Percentiles rank a stretch among this genome's conserved stretches.
Evolutionary conservation across 2,888 invertebrate species (phyloP).

Genomic region (Rugalucina vietnamica): DNA sequence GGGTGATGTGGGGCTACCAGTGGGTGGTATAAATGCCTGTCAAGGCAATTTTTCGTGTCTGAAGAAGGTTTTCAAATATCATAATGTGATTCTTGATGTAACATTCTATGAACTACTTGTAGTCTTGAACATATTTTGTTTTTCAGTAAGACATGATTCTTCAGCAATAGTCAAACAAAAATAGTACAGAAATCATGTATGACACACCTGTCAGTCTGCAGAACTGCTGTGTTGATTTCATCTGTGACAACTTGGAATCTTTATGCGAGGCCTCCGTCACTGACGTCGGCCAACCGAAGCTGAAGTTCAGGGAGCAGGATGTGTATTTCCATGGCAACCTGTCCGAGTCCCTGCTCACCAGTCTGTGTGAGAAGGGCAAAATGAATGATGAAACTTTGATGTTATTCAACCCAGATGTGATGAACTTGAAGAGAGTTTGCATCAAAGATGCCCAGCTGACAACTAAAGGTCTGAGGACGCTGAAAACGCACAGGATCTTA

Average conservation of each 20-base stretch:
- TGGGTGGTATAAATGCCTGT: no score
- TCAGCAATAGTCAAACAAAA: background rate
- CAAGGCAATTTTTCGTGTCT: no score
- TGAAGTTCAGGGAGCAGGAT: conserved; percentile 77
- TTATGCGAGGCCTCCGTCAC: conserved; percentile 83
- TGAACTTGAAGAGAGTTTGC: conserved; percentile 87
- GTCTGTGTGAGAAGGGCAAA: conserved; percentile 86
- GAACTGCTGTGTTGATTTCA: conserved; percentile 88
- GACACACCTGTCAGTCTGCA: conserved; percentile 88
- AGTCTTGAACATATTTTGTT: no score
- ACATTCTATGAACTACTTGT: no score
- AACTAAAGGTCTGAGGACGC: conserved; percentile 86
- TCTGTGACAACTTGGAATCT: conserved; percentile 87
- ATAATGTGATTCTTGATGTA: no score
- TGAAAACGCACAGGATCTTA: conserved; percentile 87
- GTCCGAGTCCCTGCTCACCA: conserved; percentile 83
- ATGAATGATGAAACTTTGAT: conserved; percentile 87
- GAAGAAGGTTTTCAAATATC: no score
- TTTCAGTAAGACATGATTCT: background rate
- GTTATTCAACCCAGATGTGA: conserved; percentile 87
- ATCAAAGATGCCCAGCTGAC: conserved; percentile 87
- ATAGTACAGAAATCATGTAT: conserved; percentile 86
- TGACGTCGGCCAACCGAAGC: conserved; percentile 60
- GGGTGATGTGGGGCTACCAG: no score
- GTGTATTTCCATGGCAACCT: conserved; percentile 79